These are phyloP conservation scores for Grapholita molesta DNA, from an alignment of 1,140 invertebrate species.

Conservation along the genomic window DNA sequence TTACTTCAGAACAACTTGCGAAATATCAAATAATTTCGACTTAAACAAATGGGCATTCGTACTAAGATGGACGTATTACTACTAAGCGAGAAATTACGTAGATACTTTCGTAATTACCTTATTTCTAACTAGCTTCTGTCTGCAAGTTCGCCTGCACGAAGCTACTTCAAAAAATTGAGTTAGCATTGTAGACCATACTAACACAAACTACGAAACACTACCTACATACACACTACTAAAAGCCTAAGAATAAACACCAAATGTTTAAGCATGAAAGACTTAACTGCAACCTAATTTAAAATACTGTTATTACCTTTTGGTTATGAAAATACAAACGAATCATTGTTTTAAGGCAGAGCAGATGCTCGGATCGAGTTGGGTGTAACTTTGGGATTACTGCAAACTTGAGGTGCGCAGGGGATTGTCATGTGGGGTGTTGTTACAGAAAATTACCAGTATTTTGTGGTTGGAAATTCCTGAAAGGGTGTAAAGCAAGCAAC, in stretches of 20 bases:
- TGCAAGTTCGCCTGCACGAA: no score
- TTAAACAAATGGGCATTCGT: no score
- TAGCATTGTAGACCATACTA: neutral
- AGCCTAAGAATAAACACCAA: neutral
- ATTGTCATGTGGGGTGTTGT: slow-evolving; percentile 1
- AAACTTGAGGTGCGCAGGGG: neutral
- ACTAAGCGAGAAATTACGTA: no score
- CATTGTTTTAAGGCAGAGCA: neutral
- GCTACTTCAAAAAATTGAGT: neutral
- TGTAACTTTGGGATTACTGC: neutral
- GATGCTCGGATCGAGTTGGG: neutral
- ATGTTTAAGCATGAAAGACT: neutral
- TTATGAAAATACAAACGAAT: neutral
- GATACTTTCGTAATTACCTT: no score
- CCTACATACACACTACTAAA: neutral
- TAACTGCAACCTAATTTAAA: neutral
- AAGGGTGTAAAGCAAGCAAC: no score
- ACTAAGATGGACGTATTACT: no score
- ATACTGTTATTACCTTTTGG: neutral
- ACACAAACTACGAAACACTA: neutral
- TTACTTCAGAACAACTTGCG: no score
- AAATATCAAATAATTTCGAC: no score
- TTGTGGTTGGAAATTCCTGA: neutral
- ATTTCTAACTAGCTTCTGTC: no score
- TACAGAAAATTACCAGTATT: neutral